Percentiles rank a stretch among this genome's conserved stretches.
Conservation (phyloP, 2,797 vertebrate species). For the Enoplosus armatus region DNA sequence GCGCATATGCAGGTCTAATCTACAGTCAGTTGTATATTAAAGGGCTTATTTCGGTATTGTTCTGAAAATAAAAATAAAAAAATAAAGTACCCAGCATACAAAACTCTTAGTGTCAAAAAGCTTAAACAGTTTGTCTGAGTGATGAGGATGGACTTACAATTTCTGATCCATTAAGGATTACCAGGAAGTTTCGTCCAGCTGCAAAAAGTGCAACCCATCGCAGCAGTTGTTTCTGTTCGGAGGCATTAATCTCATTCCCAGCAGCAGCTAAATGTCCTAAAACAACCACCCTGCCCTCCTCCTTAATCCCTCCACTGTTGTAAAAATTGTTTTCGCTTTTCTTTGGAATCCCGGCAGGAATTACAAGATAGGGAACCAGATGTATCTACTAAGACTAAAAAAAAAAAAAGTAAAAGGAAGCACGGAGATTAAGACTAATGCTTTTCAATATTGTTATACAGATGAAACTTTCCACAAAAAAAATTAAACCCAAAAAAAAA, state of each 20-base stretch:
- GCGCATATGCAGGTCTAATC: conserved; percentile 70
- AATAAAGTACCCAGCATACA: conserved; percentile 48
- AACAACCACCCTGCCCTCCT: conserved; percentile 57
- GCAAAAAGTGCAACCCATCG: conserved; percentile 73
- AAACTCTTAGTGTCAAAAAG: conserved; percentile 54
- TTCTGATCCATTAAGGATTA: conserved; percentile 81
- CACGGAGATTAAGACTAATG: conserved; percentile 78
- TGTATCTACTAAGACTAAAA: conserved; percentile 63
- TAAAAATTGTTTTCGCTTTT: conserved; percentile 79
- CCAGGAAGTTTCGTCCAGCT: conserved; percentile 64
- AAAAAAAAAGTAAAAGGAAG: conserved; percentile 70
- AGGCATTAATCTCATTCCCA: conserved; percentile 77
- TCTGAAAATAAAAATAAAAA: conserved; percentile 33
- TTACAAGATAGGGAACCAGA: conserved; percentile 77
- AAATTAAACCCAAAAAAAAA: neutral
- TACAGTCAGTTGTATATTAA: conserved; percentile 67
- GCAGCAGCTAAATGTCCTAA: conserved; percentile 71
- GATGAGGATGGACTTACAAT: conserved; percentile 66
- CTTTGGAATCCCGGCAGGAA: conserved; percentile 70
- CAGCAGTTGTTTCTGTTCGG: conserved; percentile 61
- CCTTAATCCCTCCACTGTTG: conserved; percentile 73
- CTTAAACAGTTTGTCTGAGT: conserved; percentile 67
- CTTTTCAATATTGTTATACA: conserved; percentile 82
- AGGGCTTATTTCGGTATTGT: conserved; percentile 69
- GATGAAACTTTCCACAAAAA: conserved; percentile 72